Evolutionary conservation across 2,113 vertebrate species (phyloP).

Genomic region (Podiceps cristatus): DNA sequence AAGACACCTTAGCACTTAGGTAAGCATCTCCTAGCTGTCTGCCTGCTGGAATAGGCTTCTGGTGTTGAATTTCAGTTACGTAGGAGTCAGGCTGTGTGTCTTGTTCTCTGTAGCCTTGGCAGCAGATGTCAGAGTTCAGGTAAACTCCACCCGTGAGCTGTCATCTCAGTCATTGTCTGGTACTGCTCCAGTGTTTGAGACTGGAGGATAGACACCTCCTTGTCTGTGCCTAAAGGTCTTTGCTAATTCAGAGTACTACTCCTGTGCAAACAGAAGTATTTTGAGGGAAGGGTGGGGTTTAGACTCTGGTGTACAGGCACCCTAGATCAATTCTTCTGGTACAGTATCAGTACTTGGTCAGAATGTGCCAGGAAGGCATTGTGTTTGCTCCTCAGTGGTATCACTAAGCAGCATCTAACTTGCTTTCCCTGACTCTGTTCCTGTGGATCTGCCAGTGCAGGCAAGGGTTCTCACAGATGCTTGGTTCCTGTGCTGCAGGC

Average conservation of each 20-base stretch:
- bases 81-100: neutral
- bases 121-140: constrained; percentile 30
- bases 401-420: neutral
- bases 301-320: neutral
- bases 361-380: neutral
- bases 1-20: neutral
- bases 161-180: neutral
- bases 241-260: neutral
- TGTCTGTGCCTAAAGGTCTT: neutral
- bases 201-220: neutral
- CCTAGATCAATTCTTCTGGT: neutral
- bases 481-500: constrained; percentile 76
- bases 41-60: neutral
- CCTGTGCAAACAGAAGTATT: neutral
- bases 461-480: neutral
- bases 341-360: neutral
- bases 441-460: neutral
- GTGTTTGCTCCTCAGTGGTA: neutral
- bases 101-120: constrained; percentile 10
- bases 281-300: neutral
- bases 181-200: neutral
- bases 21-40: neutral
- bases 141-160: neutral
- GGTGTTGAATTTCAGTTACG: constrained; percentile 56
- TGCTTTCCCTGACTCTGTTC: neutral